phyloP scores from a whole-genome alignment of 2,797 vertebrate species.

The Lepus oiostolus region DNA sequence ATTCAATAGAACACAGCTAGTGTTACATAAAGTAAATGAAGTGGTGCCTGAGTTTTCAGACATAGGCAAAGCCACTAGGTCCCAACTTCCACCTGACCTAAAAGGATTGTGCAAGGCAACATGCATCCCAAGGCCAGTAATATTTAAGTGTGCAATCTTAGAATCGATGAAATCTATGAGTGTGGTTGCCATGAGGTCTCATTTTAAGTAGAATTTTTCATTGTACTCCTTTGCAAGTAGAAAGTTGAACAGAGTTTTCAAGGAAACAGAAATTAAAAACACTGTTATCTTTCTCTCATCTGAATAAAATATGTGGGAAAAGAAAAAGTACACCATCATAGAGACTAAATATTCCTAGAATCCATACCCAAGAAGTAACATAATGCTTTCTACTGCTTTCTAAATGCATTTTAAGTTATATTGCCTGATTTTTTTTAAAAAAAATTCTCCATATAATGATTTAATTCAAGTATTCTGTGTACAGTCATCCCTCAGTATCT shows the following conservation, averaged over 20 bases:
- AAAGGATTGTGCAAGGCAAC: neutral
- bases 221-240: neutral
- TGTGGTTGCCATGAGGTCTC: neutral
- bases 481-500: neutral
- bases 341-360: constrained; percentile 27
- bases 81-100: neutral
- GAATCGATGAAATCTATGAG: neutral
- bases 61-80: neutral
- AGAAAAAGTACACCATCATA: neutral
- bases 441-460: neutral
- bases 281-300: neutral
- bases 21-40: neutral
- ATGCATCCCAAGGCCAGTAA: neutral
- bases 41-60: neutral
- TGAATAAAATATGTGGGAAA: neutral
- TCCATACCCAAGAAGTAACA: neutral
- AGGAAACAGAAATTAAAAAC: constrained; percentile 42
- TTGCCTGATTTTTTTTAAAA: neutral
- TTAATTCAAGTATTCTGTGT: neutral
- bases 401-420: neutral
- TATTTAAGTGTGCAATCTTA: neutral
- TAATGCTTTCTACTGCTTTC: neutral
- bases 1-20: neutral
- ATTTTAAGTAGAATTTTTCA: constrained; percentile 13
- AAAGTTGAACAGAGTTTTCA: constrained; percentile 50